phyloP scores from a whole-genome alignment of 2,113 vertebrate species.

The Tringa solitaria region DNA sequence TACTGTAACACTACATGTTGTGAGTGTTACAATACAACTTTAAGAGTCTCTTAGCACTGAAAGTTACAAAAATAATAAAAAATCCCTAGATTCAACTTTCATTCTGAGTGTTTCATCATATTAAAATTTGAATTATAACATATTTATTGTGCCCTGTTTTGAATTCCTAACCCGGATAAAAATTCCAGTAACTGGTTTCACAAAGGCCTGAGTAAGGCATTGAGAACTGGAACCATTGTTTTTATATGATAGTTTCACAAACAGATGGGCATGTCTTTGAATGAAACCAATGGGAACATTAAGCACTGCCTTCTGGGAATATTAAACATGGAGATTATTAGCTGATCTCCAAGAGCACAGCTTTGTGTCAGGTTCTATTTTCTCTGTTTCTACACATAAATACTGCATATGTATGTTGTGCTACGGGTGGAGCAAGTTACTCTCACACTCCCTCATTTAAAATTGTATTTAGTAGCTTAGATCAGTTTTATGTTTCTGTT shows the following conservation, averaged over 20 bases:
- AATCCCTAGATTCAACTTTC: neutral
- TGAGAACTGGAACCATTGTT: neutral
- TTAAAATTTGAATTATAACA: neutral
- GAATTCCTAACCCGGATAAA: slow-evolving; percentile 15
- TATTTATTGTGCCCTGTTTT: neutral
- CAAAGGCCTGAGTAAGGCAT: neutral
- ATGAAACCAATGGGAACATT: neutral
- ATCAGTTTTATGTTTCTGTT: neutral
- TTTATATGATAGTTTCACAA: neutral
- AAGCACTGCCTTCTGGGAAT: neutral
- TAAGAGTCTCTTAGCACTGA: neutral
- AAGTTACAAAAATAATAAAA: neutral
- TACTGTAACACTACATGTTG: neutral
- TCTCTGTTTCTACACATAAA: neutral
- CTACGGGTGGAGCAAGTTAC: neutral
- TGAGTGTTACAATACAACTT: neutral
- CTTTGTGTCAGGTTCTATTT: neutral
- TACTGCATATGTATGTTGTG: neutral
- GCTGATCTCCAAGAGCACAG: neutral
- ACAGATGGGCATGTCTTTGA: neutral
- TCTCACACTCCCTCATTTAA: neutral
- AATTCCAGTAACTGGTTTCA: slow-evolving; percentile 18
- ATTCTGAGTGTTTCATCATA: neutral
- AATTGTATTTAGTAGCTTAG: neutral
- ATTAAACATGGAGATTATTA: neutral